phyloP scores from a whole-genome alignment of 37 sponge, comb jelly and placozoan species.

The Diacarnus erythraeanus region DNA sequence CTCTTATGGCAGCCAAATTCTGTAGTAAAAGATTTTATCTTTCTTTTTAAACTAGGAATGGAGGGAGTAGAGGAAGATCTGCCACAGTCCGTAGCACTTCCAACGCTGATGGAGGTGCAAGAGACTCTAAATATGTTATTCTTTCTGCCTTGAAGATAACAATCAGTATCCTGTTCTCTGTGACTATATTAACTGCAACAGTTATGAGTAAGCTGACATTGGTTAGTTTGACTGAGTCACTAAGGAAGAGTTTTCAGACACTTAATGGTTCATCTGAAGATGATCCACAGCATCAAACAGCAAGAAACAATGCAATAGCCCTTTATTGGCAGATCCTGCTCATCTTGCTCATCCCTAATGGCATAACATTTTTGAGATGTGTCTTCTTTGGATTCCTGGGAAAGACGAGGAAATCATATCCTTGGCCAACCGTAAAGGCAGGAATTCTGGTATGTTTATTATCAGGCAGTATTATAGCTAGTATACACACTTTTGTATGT shows the following conservation, averaged over 20 bases:
- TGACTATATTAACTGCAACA: slow-evolving; percentile 22
- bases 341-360: slow-evolving; percentile 68
- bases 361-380: slow-evolving; percentile 56
- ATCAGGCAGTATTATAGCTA: too few species aligned
- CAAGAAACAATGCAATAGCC: not conserved
- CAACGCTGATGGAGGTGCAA: too few species aligned
- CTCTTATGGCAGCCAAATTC: too few species aligned
- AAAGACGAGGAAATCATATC: slow-evolving; percentile 58
- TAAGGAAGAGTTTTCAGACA: not conserved
- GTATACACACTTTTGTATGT: too few species aligned
- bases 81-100: too few species aligned
- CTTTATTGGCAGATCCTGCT: slow-evolving; percentile 72
- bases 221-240: slow-evolving; percentile 37
- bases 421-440: slow-evolving; percentile 72
- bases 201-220: slow-evolving; percentile 72
- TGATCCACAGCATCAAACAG: not conserved
- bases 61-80: too few species aligned
- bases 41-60: too few species aligned
- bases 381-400: slow-evolving; percentile 63
- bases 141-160: slow-evolving; percentile 20
- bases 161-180: slow-evolving; percentile 34
- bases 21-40: too few species aligned
- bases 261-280: not conserved
- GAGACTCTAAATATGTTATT: too few species aligned
- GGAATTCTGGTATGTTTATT: slow-evolving; percentile 42